Evolutionary conservation across 2,113 vertebrate genomes (phyloP).

Genomic region (Triplophysa tibetana): DNA sequence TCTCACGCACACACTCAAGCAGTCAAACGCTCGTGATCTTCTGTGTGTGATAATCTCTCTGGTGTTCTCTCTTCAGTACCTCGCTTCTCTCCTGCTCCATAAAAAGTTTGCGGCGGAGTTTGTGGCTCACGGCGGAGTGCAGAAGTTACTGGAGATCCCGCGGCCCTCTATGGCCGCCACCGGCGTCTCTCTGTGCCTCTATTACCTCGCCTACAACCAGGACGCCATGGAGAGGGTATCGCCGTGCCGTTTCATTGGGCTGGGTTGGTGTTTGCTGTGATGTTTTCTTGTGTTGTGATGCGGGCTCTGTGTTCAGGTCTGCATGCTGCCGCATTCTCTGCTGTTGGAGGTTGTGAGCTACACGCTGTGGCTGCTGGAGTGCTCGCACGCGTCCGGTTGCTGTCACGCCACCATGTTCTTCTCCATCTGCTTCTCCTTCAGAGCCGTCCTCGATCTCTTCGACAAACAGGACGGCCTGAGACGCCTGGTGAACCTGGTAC

Average conservation of each 20-base stretch:
- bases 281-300: not conserved
- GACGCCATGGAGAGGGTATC: conserved; percentile 98
- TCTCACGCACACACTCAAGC: not conserved
- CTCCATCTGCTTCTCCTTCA: conserved; percentile 98
- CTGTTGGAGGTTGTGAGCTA: conserved; percentile 95
- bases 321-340: conserved; percentile 92
- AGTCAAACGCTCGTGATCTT: not conserved
- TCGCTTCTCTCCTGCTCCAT: conserved; percentile 95
- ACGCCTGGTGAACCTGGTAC: conserved; percentile 92
- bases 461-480: conserved; percentile 95
- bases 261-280: not conserved
- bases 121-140: conserved; percentile 96
- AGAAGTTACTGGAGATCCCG: conserved; percentile 95
- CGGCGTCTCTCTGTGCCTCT: conserved; percentile 96
- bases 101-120: conserved; percentile 99
- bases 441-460: conserved; percentile 94
- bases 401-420: conserved; percentile 99
- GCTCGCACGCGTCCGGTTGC: conserved; percentile 97
- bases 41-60: not conserved
- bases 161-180: conserved; percentile 98
- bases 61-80: conserved; percentile 74
- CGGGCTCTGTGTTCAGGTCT: conserved; percentile 78
- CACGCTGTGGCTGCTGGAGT: conserved; percentile 97
- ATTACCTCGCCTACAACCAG: conserved; percentile 98
- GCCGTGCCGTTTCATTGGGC: not conserved